These are phyloP conservation scores for Parasteatoda tepidariorum DNA, from an alignment of 1,140 invertebrate genomes.

Conservation along the genomic window DNA sequence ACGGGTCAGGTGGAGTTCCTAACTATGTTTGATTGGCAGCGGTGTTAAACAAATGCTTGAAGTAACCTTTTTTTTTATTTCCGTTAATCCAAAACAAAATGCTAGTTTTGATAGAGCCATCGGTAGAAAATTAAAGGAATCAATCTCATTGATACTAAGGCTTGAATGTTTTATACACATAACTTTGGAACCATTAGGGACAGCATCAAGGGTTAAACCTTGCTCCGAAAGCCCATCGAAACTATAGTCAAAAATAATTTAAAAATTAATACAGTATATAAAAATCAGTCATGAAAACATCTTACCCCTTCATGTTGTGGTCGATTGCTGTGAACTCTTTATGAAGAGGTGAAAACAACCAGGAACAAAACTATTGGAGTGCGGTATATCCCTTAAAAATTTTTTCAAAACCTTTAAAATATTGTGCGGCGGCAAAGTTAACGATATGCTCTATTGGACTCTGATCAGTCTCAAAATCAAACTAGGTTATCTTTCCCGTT, in stretches of 20 bases:
- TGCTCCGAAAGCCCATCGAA: not conserved
- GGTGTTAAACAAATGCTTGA: not conserved
- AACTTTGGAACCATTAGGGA: slow-evolving; percentile 33
- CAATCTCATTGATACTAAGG: slow-evolving; percentile 32
- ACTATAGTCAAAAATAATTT: not conserved
- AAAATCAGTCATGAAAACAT: not conserved
- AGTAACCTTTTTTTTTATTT: slow-evolving; percentile 9
- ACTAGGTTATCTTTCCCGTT: not conserved
- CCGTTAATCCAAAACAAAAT: not conserved
- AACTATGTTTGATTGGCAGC: not conserved
- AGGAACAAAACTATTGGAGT: not conserved
- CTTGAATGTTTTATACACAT: not conserved
- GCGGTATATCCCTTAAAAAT: not conserved
- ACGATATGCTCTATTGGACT: not conserved
- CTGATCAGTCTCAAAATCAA: slow-evolving; percentile 16
- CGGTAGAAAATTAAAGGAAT: slow-evolving; percentile 48
- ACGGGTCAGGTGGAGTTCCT: not conserved
- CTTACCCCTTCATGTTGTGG: too few relatives aligned
- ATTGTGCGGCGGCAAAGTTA: not conserved
- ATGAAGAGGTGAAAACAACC: not conserved
- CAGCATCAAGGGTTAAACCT: slow-evolving; percentile 6
- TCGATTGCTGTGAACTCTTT: not conserved
- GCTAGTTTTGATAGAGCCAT: too few relatives aligned
- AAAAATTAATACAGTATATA: not conserved
- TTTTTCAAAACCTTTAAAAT: too few relatives aligned